Evolutionary conservation across 2,888 invertebrate species (phyloP).

Genomic region (Quadroppia sp.): DNA sequence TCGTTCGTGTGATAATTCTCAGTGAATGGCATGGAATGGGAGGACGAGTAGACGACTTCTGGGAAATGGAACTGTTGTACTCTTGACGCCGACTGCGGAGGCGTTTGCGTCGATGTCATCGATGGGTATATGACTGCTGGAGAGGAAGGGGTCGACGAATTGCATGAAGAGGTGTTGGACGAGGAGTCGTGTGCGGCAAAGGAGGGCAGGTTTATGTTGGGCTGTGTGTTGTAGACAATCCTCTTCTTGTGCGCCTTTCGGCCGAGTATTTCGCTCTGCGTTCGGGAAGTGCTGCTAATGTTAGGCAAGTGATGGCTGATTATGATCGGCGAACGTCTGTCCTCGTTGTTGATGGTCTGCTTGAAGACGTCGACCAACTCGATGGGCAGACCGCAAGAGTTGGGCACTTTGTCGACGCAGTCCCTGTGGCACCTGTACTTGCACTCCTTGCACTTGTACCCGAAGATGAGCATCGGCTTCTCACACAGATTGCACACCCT

Average conservation of each 20-base stretch:
- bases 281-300: conserved; percentile 30
- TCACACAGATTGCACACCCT: conserved; percentile 85
- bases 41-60: conserved; percentile 50
- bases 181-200: conserved; percentile 65
- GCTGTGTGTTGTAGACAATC: conserved; percentile 41
- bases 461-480: conserved; percentile 71
- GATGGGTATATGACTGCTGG: conserved; percentile 64
- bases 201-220: conserved; percentile 44
- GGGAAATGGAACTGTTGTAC: conserved; percentile 72
- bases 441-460: conserved; percentile 86
- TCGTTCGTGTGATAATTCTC: conserved; percentile 38
- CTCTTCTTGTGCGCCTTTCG: conserved; percentile 27
- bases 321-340: conserved; percentile 26
- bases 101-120: conserved; percentile 47
- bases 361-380: conserved; percentile 74
- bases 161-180: conserved; percentile 83
- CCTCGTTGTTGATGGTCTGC: conserved; percentile 48
- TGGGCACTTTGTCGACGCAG: conserved; percentile 63
- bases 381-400: conserved; percentile 80
- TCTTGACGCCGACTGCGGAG: conserved; percentile 51
- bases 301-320: not conserved
- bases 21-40: not conserved
- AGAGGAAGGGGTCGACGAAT: conserved; percentile 92
- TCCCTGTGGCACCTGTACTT: conserved; percentile 58
- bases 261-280: conserved; percentile 34